Percentiles rank a stretch among this genome's conserved stretches.
Evolutionary conservation across 2,888 invertebrate species (phyloP).

Genomic region (Aphelenchoides bicaudatus): DNA sequence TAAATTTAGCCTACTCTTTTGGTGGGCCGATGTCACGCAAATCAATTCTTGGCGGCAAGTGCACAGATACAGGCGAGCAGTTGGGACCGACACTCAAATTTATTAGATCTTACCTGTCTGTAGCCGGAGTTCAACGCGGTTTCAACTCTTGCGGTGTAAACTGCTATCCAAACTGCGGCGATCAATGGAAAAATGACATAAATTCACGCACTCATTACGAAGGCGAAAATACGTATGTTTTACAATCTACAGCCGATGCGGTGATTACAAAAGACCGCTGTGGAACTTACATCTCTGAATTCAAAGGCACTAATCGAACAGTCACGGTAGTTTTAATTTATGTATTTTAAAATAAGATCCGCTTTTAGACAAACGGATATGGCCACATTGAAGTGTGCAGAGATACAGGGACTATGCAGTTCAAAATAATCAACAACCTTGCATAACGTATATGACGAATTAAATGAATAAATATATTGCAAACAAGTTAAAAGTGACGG

Average conservation of each 20-base stretch:
- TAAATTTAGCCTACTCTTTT: not conserved
- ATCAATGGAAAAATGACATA: not conserved
- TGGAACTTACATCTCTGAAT: not conserved
- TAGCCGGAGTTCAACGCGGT: constrained; percentile 41
- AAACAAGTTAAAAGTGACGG: not conserved
- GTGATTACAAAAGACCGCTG: constrained; percentile 1
- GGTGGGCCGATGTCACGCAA: constrained; percentile 7
- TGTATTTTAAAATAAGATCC: not conserved
- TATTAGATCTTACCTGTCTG: constrained; percentile 37
- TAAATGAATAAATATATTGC: no score
- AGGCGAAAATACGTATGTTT: not conserved
- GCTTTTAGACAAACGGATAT: not conserved
- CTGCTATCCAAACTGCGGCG: not conserved
- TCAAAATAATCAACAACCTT: no score
- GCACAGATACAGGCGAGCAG: constrained; percentile 45
- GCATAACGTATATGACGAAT: no score
- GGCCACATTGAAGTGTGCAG: constrained; percentile 1
- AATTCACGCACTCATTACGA: not conserved
- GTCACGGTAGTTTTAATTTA: not conserved
- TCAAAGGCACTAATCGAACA: not conserved
- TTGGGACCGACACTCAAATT: constrained; percentile 39
- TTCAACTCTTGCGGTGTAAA: constrained; percentile 39
- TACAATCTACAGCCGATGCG: not conserved
- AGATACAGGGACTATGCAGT: no score
- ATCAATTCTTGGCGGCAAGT: constrained; percentile 33